Conservation (phyloP, 2,113 vertebrate species). For the Brachionichthys hirsutus region DNA sequence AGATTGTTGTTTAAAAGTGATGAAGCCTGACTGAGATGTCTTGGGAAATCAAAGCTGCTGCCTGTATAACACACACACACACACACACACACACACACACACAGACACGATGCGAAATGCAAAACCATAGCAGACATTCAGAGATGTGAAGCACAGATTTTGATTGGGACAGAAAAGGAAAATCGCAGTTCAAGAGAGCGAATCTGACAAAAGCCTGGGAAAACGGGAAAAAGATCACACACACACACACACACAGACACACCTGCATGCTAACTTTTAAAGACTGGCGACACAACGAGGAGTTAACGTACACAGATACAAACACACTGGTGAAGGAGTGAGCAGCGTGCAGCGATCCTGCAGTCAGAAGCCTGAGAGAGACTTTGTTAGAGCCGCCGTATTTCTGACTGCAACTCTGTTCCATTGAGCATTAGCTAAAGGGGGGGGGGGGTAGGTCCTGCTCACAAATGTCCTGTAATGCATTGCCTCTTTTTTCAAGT, state of each 20-base stretch:
- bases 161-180: constrained; percentile 13
- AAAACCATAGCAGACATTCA: constrained; percentile 26
- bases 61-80: constrained; percentile 22
- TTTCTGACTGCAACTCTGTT: no score
- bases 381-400: no score
- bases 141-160: constrained; percentile 19
- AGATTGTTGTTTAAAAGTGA: constrained; percentile 62
- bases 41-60: constrained; percentile 73
- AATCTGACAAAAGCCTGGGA: neutral
- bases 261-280: constrained; percentile 15
- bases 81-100: constrained; percentile 10
- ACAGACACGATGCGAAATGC: constrained; percentile 28
- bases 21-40: constrained; percentile 67
- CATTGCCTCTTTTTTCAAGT: no score
- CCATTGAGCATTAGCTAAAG: no score
- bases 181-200: constrained; percentile 1
- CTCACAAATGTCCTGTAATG: no score
- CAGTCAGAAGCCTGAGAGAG: no score
- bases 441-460: no score
- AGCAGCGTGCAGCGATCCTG: no score
- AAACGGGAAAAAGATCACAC: neutral
- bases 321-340: neutral
- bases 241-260: constrained; percentile 3
- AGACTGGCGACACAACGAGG: constrained; percentile 24
- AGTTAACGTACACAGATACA: neutral